Percentiles rank a stretch among this genome's conserved stretches.
These are phyloP conservation scores for Chelonia mydas DNA, from an alignment of 2,797 vertebrate species.

Conservation along the genomic window DNA sequence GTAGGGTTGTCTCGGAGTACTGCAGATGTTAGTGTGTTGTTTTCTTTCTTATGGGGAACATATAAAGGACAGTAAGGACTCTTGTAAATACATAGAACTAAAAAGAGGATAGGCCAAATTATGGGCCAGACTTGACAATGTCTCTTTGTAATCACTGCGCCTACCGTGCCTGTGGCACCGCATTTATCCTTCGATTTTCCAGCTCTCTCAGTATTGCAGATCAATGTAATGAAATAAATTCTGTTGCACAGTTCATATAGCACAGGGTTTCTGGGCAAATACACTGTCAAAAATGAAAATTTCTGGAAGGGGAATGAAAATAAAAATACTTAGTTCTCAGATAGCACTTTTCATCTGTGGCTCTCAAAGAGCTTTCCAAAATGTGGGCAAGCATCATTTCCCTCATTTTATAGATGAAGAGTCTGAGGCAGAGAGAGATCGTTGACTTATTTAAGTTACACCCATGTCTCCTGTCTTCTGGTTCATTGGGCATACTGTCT, in stretches of 20 bases:
- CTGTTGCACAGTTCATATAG: not conserved
- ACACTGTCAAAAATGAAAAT: not conserved
- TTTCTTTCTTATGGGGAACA: not conserved
- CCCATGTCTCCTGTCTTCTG: not conserved
- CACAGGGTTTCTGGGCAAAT: not conserved
- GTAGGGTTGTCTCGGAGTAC: not conserved
- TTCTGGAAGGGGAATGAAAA: not conserved
- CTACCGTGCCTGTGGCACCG: fast-evolving
- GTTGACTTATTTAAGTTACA: not conserved
- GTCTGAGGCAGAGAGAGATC: not conserved
- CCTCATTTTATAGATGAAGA: not conserved
- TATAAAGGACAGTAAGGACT: not conserved
- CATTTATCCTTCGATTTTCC: not conserved
- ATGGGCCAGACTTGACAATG: not conserved
- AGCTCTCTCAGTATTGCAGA: not conserved
- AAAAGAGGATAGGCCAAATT: not conserved
- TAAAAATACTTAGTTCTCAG: not conserved
- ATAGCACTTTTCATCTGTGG: not conserved
- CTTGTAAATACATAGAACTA: not conserved
- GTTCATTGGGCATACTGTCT: not conserved
- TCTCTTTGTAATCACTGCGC: not conserved
- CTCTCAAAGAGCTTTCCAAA: not conserved
- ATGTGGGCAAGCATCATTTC: not conserved
- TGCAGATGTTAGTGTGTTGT: not conserved
- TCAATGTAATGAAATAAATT: not conserved